Evolutionary conservation across 2,888 invertebrate species (phyloP).

Genomic region (Trichacis sp.): DNA sequence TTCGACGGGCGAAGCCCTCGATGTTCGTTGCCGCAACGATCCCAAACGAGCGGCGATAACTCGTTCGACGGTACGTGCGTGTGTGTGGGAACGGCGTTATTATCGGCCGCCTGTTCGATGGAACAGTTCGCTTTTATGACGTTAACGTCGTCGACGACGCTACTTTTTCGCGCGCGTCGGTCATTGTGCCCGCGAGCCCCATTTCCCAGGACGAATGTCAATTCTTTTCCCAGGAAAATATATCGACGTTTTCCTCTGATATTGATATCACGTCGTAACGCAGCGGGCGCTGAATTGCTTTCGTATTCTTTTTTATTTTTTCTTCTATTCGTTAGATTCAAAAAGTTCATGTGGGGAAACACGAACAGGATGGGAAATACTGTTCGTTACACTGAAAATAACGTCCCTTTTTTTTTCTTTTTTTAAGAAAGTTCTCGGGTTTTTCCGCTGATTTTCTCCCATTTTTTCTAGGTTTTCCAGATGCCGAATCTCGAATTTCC

Average conservation of each 20-base stretch:
- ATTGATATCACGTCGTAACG: conserved; percentile 2
- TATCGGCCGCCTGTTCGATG: background rate
- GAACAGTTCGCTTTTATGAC: background rate
- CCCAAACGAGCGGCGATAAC: background rate
- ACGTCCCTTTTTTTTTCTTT: too few species aligned
- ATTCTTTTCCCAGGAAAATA: background rate
- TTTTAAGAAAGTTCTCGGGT: too few species aligned
- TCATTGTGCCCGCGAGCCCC: conserved; percentile 13
- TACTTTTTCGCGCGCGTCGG: conserved; percentile 8
- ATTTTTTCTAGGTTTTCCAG: too few species aligned
- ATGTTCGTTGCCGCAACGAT: background rate
- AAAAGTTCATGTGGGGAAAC: too few species aligned
- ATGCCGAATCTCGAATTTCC: too few species aligned
- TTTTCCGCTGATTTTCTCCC: too few species aligned
- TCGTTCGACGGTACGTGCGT: background rate
- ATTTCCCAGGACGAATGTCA: conserved; percentile 12
- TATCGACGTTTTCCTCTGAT: conserved; percentile 1
- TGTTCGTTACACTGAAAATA: background rate
- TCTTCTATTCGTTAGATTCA: background rate
- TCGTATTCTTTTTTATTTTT: background rate
- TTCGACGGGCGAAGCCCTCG: too few species aligned
- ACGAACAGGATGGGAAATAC: background rate
- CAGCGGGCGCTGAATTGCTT: background rate
- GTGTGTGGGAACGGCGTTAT: background rate
- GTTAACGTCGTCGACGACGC: background rate